A percentile compares a stretch with the other conserved stretches of the same genome.
Conservation (phyloP, 64 coral and sea anemone genomes). For the Trachythela sp. region DNA sequence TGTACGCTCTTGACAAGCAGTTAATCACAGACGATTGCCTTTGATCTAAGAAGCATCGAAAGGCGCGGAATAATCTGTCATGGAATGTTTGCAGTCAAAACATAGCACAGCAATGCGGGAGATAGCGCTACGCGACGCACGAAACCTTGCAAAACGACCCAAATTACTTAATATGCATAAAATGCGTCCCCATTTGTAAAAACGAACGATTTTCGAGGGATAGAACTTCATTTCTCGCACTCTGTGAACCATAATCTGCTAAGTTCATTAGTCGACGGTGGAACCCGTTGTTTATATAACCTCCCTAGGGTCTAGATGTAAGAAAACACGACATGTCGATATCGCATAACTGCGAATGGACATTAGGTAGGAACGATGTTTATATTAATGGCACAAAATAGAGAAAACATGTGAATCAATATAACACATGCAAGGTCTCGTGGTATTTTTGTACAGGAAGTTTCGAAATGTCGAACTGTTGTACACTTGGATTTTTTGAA, state of each 20-base stretch:
- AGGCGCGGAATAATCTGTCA: constrained; percentile 6
- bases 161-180: neutral
- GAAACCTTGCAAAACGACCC: neutral
- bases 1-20: neutral
- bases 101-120: neutral
- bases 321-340: neutral
- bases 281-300: neutral
- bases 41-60: constrained; percentile 13
- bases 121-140: neutral
- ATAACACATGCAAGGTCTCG: neutral
- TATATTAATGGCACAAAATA: neutral
- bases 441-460: neutral
- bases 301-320: neutral
- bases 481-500: too few relatives aligned
- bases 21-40: constrained; percentile 7
- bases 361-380: neutral
- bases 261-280: neutral
- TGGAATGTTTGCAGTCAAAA: constrained; percentile 8
- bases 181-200: too few relatives aligned
- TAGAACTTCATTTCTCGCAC: neutral
- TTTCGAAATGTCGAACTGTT: neutral
- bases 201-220: neutral
- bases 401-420: neutral
- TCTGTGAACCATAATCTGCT: neutral
- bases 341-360: neutral